A percentile compares a stretch with the other conserved stretches of the same genome.
Evolutionary conservation across 2,888 invertebrate genomes (phyloP).

Genomic region (Xylocampa areola): DNA sequence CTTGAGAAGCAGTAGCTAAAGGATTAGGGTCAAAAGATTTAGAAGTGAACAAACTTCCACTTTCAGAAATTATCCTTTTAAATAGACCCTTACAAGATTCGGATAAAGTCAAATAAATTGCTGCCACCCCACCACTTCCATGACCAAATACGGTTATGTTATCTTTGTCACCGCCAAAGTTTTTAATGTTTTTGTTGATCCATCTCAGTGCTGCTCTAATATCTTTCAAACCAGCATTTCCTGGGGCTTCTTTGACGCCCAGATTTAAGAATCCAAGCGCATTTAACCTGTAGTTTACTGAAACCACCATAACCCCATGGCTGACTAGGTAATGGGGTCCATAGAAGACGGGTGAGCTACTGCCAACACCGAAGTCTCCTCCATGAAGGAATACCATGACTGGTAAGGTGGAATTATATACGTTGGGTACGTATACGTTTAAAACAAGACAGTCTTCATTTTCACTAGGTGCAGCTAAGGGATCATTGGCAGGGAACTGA

Average conservation of each 20-base stretch:
- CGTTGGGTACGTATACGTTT: conserved; percentile 79
- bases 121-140: conserved; percentile 82
- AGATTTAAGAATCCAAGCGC: conserved; percentile 85
- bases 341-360: conserved; percentile 79
- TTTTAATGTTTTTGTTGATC: conserved; percentile 79
- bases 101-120: conserved; percentile 80
- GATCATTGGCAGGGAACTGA: conserved; percentile 80
- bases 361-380: conserved; percentile 85
- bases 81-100: conserved; percentile 81
- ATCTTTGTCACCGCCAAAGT: conserved; percentile 79
- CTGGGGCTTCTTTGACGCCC: conserved; percentile 79
- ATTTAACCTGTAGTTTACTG: conserved; percentile 86
- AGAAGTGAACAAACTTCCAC: conserved; percentile 78
- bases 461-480: conserved; percentile 79
- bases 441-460: conserved; percentile 85
- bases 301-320: conserved; percentile 82
- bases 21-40: conserved; percentile 78
- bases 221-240: conserved; percentile 86
- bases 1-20: conserved; percentile 76
- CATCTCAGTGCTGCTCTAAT: conserved; percentile 84
- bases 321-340: conserved; percentile 85
- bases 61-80: conserved; percentile 81
- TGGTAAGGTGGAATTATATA: conserved; percentile 71
- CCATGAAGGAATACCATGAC: conserved; percentile 87
- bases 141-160: conserved; percentile 86